Evolutionary conservation across 2,797 vertebrate species (phyloP).

Genomic region (Dicrostonyx torquatus): DNA sequence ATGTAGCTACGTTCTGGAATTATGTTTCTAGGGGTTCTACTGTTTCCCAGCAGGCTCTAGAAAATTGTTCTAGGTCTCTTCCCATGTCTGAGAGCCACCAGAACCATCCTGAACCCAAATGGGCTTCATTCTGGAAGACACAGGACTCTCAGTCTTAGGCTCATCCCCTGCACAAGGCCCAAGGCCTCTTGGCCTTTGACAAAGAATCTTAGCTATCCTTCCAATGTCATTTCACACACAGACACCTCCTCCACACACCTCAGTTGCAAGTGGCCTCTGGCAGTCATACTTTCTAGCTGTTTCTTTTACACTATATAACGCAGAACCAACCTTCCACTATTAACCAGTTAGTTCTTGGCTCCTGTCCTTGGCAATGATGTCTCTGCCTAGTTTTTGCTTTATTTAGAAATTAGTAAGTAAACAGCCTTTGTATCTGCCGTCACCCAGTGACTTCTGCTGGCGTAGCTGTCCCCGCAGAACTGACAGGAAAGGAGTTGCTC

Average conservation of each 20-base stretch:
- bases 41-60: background rate
- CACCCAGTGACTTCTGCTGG: background rate
- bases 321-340: background rate
- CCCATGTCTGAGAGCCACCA: background rate
- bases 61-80: background rate
- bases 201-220: background rate
- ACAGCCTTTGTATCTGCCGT: background rate
- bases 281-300: background rate
- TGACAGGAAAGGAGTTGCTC: rapidly evolving
- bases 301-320: background rate
- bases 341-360: background rate
- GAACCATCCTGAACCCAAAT: background rate
- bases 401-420: background rate
- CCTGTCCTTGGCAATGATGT: background rate
- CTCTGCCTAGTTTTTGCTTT: background rate
- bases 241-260: background rate
- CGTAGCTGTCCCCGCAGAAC: rapidly evolving
- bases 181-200: background rate
- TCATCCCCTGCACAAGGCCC: background rate
- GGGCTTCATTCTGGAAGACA: background rate
- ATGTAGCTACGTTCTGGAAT: background rate
- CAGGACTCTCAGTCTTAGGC: background rate
- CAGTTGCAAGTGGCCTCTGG: background rate
- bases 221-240: background rate
- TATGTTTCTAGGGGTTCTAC: background rate